A percentile compares a stretch with the other conserved stretches of the same genome.
phyloP scores from a whole-genome alignment of 2,797 vertebrate genomes.

The Pangasius macronema region DNA sequence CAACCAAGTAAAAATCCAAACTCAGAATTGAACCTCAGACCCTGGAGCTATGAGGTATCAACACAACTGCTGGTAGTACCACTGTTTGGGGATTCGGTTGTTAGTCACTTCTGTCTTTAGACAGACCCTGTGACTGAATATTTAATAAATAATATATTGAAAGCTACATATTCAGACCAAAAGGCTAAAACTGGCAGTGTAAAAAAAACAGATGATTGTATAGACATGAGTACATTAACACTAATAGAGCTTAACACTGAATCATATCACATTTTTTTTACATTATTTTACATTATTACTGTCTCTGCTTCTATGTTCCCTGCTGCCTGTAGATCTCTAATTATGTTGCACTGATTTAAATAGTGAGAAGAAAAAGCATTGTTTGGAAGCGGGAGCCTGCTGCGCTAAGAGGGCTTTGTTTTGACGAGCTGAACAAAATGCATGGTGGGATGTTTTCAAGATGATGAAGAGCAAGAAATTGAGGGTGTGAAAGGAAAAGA shows the following conservation, averaged over 20 bases:
- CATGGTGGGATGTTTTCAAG: conserved; percentile 31
- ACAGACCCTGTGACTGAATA: background rate
- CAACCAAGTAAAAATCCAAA: background rate
- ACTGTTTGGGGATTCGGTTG: background rate
- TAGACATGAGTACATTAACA: background rate
- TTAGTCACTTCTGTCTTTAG: background rate
- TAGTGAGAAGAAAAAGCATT: conserved; percentile 4
- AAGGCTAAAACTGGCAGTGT: background rate
- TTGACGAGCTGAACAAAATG: conserved; percentile 31
- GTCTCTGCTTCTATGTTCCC: background rate
- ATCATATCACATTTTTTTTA: background rate
- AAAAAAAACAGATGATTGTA: no score
- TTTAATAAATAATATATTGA: background rate
- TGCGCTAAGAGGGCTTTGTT: conserved; percentile 30
- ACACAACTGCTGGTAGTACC: background rate
- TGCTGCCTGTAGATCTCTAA: conserved; percentile 15
- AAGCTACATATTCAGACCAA: background rate
- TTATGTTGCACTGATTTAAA: conserved; percentile 24
- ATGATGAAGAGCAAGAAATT: conserved; percentile 21
- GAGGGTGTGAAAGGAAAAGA: conserved; percentile 1
- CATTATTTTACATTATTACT: conserved; percentile 1
- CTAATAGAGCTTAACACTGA: background rate
- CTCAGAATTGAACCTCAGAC: background rate
- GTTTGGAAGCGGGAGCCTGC: conserved; percentile 23
- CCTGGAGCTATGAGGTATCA: no score